Conservation (phyloP, 2,888 invertebrate genomes). For the Gasteruption jaculator region DNA sequence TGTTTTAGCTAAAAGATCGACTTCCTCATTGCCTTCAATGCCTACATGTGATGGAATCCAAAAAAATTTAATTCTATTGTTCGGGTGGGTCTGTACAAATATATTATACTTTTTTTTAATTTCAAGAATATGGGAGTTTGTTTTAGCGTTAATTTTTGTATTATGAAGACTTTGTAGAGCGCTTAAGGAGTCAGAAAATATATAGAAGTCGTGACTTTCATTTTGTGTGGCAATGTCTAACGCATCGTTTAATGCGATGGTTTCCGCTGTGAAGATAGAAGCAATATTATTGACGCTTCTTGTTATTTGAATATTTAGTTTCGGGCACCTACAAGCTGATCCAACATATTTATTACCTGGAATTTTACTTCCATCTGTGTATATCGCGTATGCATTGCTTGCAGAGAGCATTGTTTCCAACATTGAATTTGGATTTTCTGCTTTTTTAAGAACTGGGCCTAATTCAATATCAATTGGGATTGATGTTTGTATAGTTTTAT, state of each 20-base stretch:
- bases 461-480: background rate
- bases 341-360: background rate
- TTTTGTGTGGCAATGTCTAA: constrained; percentile 1
- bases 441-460: background rate
- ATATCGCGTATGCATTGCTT: background rate
- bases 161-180: constrained; percentile 7
- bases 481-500: background rate
- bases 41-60: constrained; percentile 15
- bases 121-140: constrained; percentile 2
- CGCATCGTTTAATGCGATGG: constrained; percentile 11
- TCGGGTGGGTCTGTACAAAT: background rate
- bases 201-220: constrained; percentile 3
- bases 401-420: background rate
- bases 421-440: background rate
- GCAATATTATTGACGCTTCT: background rate
- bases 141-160: background rate
- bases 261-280: constrained; percentile 15
- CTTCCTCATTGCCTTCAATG: constrained; percentile 5
- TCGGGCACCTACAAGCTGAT: constrained; percentile 2
- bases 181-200: constrained; percentile 15
- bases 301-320: background rate
- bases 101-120: constrained; percentile 10
- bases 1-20: constrained; percentile 7
- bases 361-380: constrained; percentile 13
- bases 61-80: background rate